Evolutionary conservation across 2,888 invertebrate genomes (phyloP), one percentile per base, ranked within the genome.

Genomic region (Rhogogaster chlorosoma): DNA sequence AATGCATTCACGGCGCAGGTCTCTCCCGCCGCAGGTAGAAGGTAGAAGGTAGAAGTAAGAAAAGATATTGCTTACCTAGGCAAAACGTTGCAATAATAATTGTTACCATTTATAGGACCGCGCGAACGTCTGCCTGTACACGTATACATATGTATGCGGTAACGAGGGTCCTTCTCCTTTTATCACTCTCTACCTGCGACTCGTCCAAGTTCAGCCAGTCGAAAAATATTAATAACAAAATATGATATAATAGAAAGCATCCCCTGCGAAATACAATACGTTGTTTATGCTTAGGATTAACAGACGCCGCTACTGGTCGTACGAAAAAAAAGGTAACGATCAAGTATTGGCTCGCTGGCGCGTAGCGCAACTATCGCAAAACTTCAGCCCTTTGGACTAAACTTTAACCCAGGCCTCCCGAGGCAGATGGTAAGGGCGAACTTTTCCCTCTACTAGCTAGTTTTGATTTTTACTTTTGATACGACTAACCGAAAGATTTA

Each of bases 141-240:
- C n/a, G n/a, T n/a, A n/a, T n/a, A n/a, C n/a, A n/a, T n/a, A n/a
- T n/a, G n/a, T n/a, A n/a, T n/a, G n/a, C n/a, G n/a, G n/a, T 77
- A 57, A 64, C n/a, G 80, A 57, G 57, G 77, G 77, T 77, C 49
- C 22, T 42, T 42, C 32, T 36, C 4, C 61, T n/a, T 80, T 22
- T 49, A 77, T 78, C 57, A 38, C 10, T 80, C 38, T 38, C 29
- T 61, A 61, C 80, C 80, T 80, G 80, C 38, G n/a, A 22, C 91
- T 89, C 91, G 91, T 89, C 88, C 88, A 88, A 86, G 88, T 88
- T 88, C 92, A 93, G 87, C 90, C 93, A 93, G 92, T 93, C 93
- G 90, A 92, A 93, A 93, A 92, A 93, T 93, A 93, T 93, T 93
- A 93, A 93, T 93, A 93, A 93, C 92, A 92, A 93, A 93, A 93